phyloP scores from a whole-genome alignment of 2,797 vertebrate genomes.

The Manis pentadactyla region DNA sequence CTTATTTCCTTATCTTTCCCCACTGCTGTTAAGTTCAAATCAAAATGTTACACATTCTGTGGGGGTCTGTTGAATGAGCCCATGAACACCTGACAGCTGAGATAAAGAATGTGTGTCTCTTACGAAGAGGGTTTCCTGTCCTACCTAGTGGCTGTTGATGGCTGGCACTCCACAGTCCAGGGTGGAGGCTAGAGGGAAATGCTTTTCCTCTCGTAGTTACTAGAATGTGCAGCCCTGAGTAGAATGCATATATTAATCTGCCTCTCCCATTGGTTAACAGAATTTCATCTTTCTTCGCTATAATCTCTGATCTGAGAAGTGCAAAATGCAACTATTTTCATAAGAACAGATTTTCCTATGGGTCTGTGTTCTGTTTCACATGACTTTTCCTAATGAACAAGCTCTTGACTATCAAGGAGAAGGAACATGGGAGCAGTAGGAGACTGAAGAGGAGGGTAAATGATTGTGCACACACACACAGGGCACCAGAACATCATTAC shows the following conservation, averaged over 20 bases:
- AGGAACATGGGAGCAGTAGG: background rate
- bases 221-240: constrained; percentile 79
- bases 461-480: background rate
- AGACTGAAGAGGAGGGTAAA: background rate
- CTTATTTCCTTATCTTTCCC: background rate
- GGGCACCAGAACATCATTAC: background rate
- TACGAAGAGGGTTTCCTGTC: constrained; percentile 75
- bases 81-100: constrained; percentile 65
- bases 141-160: constrained; percentile 78
- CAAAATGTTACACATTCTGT: constrained; percentile 16
- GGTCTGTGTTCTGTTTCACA: constrained; percentile 46
- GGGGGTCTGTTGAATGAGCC: constrained; percentile 66
- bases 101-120: constrained; percentile 72
- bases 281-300: constrained; percentile 71
- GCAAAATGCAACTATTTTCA: constrained; percentile 63
- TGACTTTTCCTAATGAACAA: constrained; percentile 27
- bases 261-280: constrained; percentile 66
- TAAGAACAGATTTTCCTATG: constrained; percentile 56
- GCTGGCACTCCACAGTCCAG: constrained; percentile 74
- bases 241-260: constrained; percentile 77
- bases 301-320: constrained; percentile 66
- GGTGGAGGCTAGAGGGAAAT: accelerated
- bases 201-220: constrained; percentile 75
- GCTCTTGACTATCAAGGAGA: background rate
- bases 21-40: constrained; percentile 6